These are phyloP conservation scores for Drosophila fuyamai DNA, from an alignment of 1,140 invertebrate genomes.

Conservation along the genomic window DNA sequence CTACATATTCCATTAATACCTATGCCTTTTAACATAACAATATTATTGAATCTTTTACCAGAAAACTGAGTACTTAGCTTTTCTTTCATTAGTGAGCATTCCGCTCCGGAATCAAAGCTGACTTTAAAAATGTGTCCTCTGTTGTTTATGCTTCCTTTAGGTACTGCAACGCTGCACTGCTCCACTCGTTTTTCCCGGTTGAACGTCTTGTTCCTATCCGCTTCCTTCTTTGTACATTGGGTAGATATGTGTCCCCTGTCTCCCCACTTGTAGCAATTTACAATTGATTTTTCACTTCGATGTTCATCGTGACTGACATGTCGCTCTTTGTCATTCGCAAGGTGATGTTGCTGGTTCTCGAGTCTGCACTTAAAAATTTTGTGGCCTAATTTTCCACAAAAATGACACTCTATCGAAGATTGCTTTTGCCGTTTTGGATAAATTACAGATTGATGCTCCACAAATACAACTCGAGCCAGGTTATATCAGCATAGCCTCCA, in stretches of 20 bases:
- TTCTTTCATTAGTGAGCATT: slow-evolving; percentile 31
- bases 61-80: slow-evolving; percentile 32
- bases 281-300: slow-evolving; percentile 6
- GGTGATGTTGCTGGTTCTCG: slow-evolving; percentile 10
- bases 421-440: slow-evolving; percentile 26
- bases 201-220: slow-evolving; percentile 26
- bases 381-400: slow-evolving; percentile 28
- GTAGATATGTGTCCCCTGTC: slow-evolving; percentile 21
- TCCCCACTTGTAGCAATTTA: slow-evolving; percentile 1
- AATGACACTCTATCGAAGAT: slow-evolving; percentile 26
- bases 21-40: slow-evolving; percentile 13
- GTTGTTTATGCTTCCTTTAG: slow-evolving; percentile 18
- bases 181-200: slow-evolving; percentile 27
- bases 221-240: slow-evolving; percentile 28
- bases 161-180: slow-evolving; percentile 24
- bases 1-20: slow-evolving; percentile 18
- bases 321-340: neutral
- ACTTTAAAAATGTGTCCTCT: slow-evolving; percentile 25
- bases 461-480: neutral
- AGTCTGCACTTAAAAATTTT: slow-evolving; percentile 26
- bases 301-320: slow-evolving; percentile 1
- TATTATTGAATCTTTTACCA: slow-evolving; percentile 10
- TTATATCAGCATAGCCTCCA: too few relatives aligned
- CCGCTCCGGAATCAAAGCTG: slow-evolving; percentile 25
- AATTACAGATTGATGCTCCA: slow-evolving; percentile 23